Evolutionary conservation across 2,888 invertebrate species (phyloP).

Genomic region (Acanthosepion esculentum): DNA sequence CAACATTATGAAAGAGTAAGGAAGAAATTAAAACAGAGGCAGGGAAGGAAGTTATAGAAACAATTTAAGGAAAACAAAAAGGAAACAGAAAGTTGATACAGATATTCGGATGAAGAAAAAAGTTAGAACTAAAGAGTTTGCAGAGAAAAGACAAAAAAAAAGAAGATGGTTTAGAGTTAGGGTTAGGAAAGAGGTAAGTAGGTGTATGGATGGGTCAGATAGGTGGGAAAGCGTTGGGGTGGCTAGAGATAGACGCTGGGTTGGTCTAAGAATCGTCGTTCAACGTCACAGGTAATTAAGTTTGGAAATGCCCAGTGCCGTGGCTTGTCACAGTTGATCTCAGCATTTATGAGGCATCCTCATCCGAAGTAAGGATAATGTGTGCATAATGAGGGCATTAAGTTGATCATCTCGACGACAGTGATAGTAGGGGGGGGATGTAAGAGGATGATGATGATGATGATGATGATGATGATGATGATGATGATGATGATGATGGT

Average conservation of each 20-base stretch:
- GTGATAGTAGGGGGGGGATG: neutral
- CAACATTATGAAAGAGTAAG: too few relatives aligned
- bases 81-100: neutral
- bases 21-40: too few relatives aligned
- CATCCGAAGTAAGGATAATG: neutral
- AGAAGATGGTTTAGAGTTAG: neutral
- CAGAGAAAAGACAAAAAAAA: neutral
- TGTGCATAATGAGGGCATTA: conserved; percentile 21
- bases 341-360: neutral
- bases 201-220: conserved; percentile 22
- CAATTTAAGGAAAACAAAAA: neutral
- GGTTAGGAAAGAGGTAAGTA: conserved; percentile 4
- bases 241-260: neutral
- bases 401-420: conserved; percentile 15
- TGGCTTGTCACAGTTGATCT: conserved; percentile 22
- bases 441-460: neutral
- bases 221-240: conserved; percentile 8
- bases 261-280: neutral
- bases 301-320: conserved; percentile 33
- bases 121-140: neutral
- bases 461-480: neutral
- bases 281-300: conserved; percentile 23
- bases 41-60: too few relatives aligned
- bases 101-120: neutral
- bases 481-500: neutral